These are phyloP conservation scores for Meleagris gallopavo DNA, from an alignment of 2,113 vertebrate species.

Conservation along the genomic window DNA sequence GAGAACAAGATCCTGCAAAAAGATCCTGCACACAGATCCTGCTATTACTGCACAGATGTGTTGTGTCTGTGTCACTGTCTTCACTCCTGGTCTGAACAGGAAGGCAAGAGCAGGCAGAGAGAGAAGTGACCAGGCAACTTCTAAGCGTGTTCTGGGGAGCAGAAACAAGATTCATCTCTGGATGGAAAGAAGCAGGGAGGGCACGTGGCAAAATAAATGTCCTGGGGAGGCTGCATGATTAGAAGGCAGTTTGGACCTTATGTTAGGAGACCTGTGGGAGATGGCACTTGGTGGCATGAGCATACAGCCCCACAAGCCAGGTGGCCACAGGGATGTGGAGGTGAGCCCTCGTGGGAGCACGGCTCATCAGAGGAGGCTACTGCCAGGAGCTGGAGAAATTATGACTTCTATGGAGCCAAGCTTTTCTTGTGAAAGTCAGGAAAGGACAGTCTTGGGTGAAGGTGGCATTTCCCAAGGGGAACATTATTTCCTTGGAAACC, in stretches of 20 bases:
- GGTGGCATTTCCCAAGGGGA: neutral
- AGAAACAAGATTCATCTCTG: neutral
- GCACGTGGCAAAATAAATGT: neutral
- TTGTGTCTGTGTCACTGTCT: neutral
- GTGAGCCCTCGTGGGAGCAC: neutral
- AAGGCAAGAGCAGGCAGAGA: neutral
- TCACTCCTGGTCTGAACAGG: neutral
- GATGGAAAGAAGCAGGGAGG: neutral
- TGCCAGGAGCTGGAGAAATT: neutral
- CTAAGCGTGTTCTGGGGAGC: neutral
- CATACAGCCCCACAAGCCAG: neutral
- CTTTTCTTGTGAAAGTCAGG: neutral
- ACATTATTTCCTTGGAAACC: neutral
- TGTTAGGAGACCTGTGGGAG: neutral
- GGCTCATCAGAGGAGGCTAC: neutral
- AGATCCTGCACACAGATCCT: neutral
- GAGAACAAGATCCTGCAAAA: neutral
- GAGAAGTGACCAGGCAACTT: constrained; percentile 1
- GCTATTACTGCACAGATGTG: neutral
- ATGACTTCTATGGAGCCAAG: neutral
- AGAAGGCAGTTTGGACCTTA: neutral
- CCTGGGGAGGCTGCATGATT: neutral
- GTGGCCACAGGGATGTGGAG: fast-evolving
- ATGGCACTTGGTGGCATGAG: neutral
- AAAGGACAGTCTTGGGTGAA: neutral